Evolutionary conservation across 2,888 invertebrate species (phyloP).

Genomic region (Macaria liturata): DNA sequence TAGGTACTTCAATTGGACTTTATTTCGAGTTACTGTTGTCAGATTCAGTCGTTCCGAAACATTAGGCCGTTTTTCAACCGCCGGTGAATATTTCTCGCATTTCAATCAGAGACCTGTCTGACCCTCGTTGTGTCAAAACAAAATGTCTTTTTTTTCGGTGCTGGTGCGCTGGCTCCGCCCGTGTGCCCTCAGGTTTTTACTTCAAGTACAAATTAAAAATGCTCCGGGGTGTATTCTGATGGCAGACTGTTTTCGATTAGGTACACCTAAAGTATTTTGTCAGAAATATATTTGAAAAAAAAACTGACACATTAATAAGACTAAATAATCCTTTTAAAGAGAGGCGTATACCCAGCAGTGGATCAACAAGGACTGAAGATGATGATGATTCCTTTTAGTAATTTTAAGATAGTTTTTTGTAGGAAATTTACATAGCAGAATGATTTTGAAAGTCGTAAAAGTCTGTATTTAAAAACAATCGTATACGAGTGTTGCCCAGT

Average conservation of each 20-base stretch:
- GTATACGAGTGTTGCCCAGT: no score
- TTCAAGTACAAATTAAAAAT: constrained; percentile 81
- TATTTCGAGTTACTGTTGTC: constrained; percentile 1
- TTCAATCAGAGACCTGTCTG: constrained; percentile 29
- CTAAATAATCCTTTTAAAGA: no score
- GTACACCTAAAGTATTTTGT: no score
- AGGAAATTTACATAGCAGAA: no score
- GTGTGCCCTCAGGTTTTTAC: constrained; percentile 67
- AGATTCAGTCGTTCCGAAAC: constrained; percentile 14
- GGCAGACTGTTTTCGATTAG: constrained; percentile 2
- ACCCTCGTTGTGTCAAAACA: constrained; percentile 71
- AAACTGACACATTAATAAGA: no score
- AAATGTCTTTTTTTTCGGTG: constrained; percentile 59
- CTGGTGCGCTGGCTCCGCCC: constrained; percentile 44
- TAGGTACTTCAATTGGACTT: background rate
- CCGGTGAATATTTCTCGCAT: constrained; percentile 19
- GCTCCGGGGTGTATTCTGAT: constrained; percentile 48
- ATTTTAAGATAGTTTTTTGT: no score
- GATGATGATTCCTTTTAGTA: no score
- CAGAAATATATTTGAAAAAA: no score
- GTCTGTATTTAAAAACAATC: no score
- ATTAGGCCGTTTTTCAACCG: constrained; percentile 14
- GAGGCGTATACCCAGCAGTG: no score
- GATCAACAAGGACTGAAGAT: no score
- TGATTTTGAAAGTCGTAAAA: no score